Base-by-base conservation (phyloP, 1,140 invertebrate species). In the Nasonia giraulti region DNA sequence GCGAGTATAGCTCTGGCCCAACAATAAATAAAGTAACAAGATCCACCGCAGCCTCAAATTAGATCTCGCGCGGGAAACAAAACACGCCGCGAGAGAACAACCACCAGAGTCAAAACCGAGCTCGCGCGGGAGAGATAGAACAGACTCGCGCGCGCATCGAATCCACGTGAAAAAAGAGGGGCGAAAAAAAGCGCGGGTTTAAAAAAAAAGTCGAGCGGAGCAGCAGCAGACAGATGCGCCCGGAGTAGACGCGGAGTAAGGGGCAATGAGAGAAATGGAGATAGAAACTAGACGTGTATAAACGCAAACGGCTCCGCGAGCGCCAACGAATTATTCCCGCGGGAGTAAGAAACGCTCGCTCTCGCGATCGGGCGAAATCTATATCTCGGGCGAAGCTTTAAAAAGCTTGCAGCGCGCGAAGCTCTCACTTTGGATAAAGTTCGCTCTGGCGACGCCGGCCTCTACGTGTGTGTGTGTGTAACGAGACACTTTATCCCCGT, bases 401-500 rank as follows among this genome's bases (percentile, higher is more conserved):
- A 84, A 84, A 79, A 84, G 83, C 83, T 84, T 55, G 55, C 73
- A 81, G 23, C 47, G 80, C 69, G 50, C 69, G 50, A 66, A 76
- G 62, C 74, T 23, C 33, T 68, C 82, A n/a, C 55, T 85, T 88
- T 87, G 86, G 86, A 88, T 87, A 86, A 88, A 88, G 83, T 88
- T 88, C 82, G 47, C 47, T 12, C 12, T 17, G 47, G 14, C 84
- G 44, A 77, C 20, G 62, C 78, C 84, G 83, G 84, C 10, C 6
- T 77, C n/a, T 69, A 76, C 1, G 27, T 27, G 27, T 27, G 37
- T 69, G 37, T 69, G 27, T 27, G 27, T 69, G 80, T 86, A 86
- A 86, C 86, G 74, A 77, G 88, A 87, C 85, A 87, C 85, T 86
- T 87, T 85, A 86, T 86, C 75, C 85, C 80, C 79, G 86, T 85